Conservation (phyloP, 2,113 vertebrate species). For the Lycocorax pyrrhopterus region DNA sequence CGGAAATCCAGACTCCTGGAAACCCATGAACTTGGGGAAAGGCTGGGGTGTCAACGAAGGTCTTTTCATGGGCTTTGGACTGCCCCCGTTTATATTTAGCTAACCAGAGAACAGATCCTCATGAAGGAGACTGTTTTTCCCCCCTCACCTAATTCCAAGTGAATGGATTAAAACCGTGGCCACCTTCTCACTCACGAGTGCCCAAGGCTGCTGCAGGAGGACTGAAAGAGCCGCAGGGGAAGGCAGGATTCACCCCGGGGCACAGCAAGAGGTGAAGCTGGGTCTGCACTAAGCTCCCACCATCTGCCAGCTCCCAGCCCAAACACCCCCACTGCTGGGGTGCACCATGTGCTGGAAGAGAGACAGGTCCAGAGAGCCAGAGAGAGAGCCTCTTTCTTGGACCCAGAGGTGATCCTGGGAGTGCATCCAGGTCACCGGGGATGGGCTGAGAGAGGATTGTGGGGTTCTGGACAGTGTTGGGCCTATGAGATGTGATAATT, state of each 20-base stretch:
- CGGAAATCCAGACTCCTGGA: neutral
- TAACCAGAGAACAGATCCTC: neutral
- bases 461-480: no score
- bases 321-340: no score
- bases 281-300: neutral
- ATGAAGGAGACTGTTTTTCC: rapidly evolving
- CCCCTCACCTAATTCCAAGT: neutral
- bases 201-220: rapidly evolving
- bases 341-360: no score
- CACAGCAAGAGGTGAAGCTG: neutral
- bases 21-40: neutral
- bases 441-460: no score
- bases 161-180: rapidly evolving
- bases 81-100: rapidly evolving
- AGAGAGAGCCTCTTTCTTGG: no score
- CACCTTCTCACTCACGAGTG: neutral
- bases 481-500: no score
- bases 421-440: no score
- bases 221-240: neutral
- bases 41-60: neutral
- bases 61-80: neutral
- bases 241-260: neutral
- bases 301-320: neutral
- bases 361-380: no score
- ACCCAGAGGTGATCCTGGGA: no score